phyloP scores from a whole-genome alignment of 2,797 vertebrate genomes.

The Prunella strophiata region DNA sequence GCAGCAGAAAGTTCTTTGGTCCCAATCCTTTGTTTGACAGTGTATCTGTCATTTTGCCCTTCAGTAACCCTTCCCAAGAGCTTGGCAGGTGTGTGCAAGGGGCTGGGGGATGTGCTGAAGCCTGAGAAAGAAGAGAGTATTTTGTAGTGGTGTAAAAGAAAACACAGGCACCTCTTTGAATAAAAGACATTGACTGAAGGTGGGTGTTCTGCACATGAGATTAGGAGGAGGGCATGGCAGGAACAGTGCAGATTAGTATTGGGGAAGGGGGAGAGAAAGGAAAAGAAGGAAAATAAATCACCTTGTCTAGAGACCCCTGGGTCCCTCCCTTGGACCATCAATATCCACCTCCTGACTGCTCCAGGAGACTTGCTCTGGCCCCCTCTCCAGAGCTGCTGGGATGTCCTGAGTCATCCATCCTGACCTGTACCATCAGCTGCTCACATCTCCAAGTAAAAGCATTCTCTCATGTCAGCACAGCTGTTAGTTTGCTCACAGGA shows the following conservation, averaged over 20 bases:
- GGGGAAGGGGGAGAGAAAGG: not conserved
- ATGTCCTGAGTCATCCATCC: not conserved
- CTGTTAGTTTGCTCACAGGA: conserved; percentile 50
- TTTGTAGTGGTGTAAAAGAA: not conserved
- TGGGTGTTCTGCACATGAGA: accelerated
- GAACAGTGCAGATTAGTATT: not conserved
- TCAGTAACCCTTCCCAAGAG: not conserved
- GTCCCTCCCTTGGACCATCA: not conserved
- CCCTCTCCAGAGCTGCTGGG: not conserved
- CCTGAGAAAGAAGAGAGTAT: not conserved
- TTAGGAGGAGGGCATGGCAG: not conserved
- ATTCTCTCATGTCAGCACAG: conserved; percentile 61
- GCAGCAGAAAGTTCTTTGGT: not conserved
- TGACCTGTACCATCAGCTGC: not conserved
- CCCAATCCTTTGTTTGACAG: not conserved
- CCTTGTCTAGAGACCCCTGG: not conserved
- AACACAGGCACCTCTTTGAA: not conserved
- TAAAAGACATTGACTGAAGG: not conserved
- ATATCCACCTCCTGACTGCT: not conserved
- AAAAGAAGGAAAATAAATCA: not conserved
- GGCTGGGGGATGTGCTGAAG: not conserved
- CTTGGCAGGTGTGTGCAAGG: not conserved
- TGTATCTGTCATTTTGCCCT: not conserved
- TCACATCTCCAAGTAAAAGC: conserved; percentile 73
- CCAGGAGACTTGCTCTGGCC: not conserved